A percentile compares a stretch with the other conserved stretches of the same genome.
These are phyloP conservation scores for Synanthedon andrenaeformis DNA, from an alignment of 2,888 invertebrate genomes.

Conservation along the genomic window DNA sequence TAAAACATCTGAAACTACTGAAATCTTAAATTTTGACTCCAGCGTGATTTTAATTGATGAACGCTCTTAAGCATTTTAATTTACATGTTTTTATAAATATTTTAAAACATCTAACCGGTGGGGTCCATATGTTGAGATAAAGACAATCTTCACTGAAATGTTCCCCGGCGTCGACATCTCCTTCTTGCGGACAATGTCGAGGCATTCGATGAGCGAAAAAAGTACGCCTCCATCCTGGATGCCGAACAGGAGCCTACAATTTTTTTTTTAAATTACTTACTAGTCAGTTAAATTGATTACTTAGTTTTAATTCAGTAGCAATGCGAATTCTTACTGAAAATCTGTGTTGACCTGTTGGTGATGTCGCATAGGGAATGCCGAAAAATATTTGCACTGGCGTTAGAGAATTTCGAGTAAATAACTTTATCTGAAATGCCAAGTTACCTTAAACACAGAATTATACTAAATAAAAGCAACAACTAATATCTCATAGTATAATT, in stretches of 20 bases:
- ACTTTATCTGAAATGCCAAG: constrained; percentile 67
- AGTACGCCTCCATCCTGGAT: constrained; percentile 78
- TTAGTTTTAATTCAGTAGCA: not conserved
- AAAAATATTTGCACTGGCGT: constrained; percentile 76
- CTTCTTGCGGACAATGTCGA: constrained; percentile 76
- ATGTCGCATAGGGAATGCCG: constrained; percentile 85
- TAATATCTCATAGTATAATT: not conserved
- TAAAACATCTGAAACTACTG: too few species aligned
- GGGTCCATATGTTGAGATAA: constrained; percentile 91
- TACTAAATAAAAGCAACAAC: not conserved
- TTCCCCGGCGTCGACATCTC: constrained; percentile 22
- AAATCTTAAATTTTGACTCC: too few species aligned
- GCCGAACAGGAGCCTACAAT: constrained; percentile 75
- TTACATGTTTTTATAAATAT: constrained; percentile 1
- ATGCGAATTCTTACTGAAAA: constrained; percentile 73
- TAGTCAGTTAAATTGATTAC: not conserved
- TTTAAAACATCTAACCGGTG: constrained; percentile 66
- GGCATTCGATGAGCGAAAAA: constrained; percentile 77
- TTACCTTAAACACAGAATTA: constrained; percentile 1
- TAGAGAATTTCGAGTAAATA: constrained; percentile 73
- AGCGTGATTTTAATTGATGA: too few species aligned
- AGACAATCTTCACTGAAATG: constrained; percentile 83
- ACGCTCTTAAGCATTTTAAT: too few species aligned
- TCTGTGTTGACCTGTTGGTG: constrained; percentile 79
- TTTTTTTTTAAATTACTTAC: not conserved